Conservation (phyloP, 2,888 invertebrate species). For the Tanytarsus gracilentus region DNA sequence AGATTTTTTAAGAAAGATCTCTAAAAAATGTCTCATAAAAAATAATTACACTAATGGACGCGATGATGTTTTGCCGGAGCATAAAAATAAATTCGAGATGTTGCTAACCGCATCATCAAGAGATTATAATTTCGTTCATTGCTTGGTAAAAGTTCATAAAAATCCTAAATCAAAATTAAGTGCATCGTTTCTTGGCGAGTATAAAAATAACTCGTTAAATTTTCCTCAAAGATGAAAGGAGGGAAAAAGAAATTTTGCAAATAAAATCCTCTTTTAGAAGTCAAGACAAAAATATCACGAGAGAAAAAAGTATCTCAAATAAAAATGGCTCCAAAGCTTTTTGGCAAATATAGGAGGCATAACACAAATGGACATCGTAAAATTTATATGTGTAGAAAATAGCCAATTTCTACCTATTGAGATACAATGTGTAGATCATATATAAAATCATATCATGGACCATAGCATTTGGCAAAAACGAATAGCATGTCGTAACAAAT, state of each 20-base stretch:
- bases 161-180: slow-evolving; percentile 28
- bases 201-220: slow-evolving; percentile 12
- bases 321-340: not conserved
- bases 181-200: slow-evolving; percentile 18
- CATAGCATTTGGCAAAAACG: not conserved
- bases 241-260: slow-evolving; percentile 6
- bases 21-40: slow-evolving; percentile 21
- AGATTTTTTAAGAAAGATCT: not conserved
- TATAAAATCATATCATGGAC: slow-evolving; percentile 13
- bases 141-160: slow-evolving; percentile 9
- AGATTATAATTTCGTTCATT: slow-evolving; percentile 20
- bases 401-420: slow-evolving; percentile 25
- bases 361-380: slow-evolving; percentile 28
- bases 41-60: slow-evolving; percentile 23
- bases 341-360: slow-evolving; percentile 18
- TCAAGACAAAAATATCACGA: not conserved
- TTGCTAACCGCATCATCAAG: slow-evolving; percentile 27
- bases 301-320: too few relatives aligned
- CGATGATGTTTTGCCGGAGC: not conserved
- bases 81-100: slow-evolving; percentile 10
- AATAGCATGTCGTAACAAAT: not conserved
- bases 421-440: slow-evolving; percentile 3
- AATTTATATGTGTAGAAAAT: slow-evolving; percentile 28
- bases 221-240: not conserved
- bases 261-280: not conserved